Evolutionary conservation across 2,113 vertebrate species (phyloP).

Genomic region (Podocnemis expansa): DNA sequence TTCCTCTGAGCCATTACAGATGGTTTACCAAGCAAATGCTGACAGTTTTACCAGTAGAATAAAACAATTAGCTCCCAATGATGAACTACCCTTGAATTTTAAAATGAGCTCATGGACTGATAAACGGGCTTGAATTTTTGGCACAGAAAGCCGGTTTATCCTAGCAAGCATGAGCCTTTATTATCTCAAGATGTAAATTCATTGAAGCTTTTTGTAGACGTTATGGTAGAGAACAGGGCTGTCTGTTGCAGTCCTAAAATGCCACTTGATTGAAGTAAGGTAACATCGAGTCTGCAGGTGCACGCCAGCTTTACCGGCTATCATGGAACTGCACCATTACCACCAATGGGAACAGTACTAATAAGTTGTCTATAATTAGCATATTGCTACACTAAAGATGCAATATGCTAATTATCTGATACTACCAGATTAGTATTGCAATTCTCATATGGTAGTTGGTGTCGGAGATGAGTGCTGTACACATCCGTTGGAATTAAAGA

Average conservation of each 20-base stretch:
- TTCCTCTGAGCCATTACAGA: background rate
- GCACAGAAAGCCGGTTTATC: background rate
- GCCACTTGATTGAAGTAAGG: background rate
- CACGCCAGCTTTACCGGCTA: background rate
- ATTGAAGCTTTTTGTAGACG: background rate
- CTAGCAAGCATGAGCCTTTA: background rate
- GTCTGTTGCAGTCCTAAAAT: background rate
- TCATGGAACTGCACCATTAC: background rate
- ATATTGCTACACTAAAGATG: conserved; percentile 30
- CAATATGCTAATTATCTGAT: conserved; percentile 26
- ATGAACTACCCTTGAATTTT: background rate
- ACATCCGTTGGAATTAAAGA: background rate
- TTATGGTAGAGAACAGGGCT: background rate
- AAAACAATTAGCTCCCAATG: background rate
- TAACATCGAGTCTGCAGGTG: background rate
- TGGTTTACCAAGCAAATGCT: background rate
- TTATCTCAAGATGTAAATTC: background rate
- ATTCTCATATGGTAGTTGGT: background rate
- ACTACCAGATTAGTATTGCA: background rate
- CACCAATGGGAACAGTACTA: background rate
- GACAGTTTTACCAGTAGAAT: background rate
- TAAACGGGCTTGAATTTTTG: background rate
- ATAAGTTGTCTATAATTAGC: conserved; percentile 30
- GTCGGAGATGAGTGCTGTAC: background rate
- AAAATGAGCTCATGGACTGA: background rate